phyloP scores from a whole-genome alignment of 2,888 invertebrate species.

The Cylloceria caligata region DNA sequence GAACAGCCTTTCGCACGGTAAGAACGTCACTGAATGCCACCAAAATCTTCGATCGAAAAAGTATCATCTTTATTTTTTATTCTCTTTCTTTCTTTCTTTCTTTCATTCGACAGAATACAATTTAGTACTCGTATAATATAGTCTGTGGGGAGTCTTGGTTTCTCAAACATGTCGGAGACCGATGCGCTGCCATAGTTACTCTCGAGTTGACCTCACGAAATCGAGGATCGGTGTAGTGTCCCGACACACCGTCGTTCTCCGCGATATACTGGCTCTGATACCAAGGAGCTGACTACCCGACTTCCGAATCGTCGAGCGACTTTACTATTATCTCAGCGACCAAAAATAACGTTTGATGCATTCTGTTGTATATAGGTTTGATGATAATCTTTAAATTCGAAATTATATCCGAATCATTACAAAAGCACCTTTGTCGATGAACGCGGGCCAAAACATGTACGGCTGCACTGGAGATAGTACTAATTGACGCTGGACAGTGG shows the following conservation, averaged over 20 bases:
- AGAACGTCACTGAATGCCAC: conserved; percentile 60
- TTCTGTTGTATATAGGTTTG: background rate
- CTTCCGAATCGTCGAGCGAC: background rate
- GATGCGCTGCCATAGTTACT: conserved; percentile 42
- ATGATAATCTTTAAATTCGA: no score
- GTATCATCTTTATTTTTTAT: background rate
- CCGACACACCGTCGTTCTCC: background rate
- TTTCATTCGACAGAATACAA: conserved; percentile 8
- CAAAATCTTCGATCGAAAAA: conserved; percentile 11
- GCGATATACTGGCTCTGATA: no score
- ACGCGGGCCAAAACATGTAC: no score
- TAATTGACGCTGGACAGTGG: no score
- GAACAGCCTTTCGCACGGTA: conserved; percentile 84
- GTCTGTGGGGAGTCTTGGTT: no score
- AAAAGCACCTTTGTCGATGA: no score
- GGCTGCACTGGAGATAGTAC: no score
- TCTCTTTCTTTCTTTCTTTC: background rate
- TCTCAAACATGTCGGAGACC: conserved; percentile 21
- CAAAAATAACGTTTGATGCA: background rate
- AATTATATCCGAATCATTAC: no score
- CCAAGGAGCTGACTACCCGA: no score
- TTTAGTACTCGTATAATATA: background rate
- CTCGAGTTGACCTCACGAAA: conserved; percentile 70
- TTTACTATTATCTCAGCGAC: background rate
- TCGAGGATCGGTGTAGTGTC: conserved; percentile 62